Base-by-base conservation (phyloP, 2,113 vertebrate species). In the Scortum barcoo region DNA sequence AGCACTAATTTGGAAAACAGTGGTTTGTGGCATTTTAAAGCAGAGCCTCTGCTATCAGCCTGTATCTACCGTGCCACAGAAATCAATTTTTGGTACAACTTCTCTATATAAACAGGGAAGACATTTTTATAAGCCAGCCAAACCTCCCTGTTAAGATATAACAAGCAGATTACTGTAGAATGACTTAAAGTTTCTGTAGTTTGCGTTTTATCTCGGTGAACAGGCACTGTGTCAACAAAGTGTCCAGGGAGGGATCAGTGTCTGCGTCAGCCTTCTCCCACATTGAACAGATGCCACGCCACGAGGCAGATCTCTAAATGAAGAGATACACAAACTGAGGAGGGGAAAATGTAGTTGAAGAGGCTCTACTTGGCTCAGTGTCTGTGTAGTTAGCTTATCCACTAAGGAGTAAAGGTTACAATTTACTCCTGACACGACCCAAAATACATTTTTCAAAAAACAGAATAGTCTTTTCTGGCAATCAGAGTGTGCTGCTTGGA, bases 191-290 rank as follows among this genome's bases (percentile, higher is more conserved):
- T 16, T 57, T 24, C 26, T 26, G 7, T 53, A 58, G 60, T 61
- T 78, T 50, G n/a, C 3, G 12, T 36, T 58, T 83, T 24, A 46
- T 74, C 44, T 69, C 22, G 17, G n/a, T 33, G 30, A 88, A 63
- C 66, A n/a, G 42, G 56, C 53, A 28, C 75, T 44, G 17, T 80
- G 79, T 84, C 67, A 54, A 76, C 80, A 79, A 28, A 71, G 42
- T 63, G 72, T 76, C 10, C 40, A 57, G 68, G 46, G 77, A 84
- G 48, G 70, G 69, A 75, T 65, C 72, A 28, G 65, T 5, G 20
- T 75, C 28, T 78, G 58, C 48, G 61, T 82, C 75, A 81, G 67
- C 50, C 16, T 78, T 75, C 74, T 85, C 46, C 76, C 62, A 79
- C 66, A 51, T 54, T 38, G 48, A 84, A 36, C 70, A 76, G 67